phyloP scores from a whole-genome alignment of 2,797 vertebrate species.

The Glyptemys insculpta region DNA sequence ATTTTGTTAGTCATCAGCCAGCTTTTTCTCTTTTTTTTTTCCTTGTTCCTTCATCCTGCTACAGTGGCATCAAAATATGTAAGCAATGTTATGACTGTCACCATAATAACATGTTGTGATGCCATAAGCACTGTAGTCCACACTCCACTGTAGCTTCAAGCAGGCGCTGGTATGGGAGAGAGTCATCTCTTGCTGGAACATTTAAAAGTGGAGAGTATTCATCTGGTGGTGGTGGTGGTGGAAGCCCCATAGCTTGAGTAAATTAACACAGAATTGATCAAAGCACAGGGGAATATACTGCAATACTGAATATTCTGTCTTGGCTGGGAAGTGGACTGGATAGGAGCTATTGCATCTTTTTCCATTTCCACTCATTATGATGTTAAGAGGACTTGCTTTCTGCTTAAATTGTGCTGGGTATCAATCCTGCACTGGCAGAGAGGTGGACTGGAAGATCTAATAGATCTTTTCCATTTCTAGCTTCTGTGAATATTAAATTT shows the following conservation, averaged over 20 bases:
- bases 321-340: background rate
- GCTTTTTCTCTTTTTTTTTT: background rate
- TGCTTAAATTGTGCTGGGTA: background rate
- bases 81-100: background rate
- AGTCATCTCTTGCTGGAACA: conserved; percentile 4
- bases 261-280: fast-evolving
- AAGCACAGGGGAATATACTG: background rate
- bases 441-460: background rate
- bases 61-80: background rate
- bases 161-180: background rate
- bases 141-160: background rate
- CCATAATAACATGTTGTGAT: background rate
- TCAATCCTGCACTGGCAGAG: background rate
- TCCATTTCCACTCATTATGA: background rate
- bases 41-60: background rate
- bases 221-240: background rate
- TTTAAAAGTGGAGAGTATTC: background rate
- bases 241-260: background rate
- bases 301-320: background rate
- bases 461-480: background rate
- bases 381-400: background rate
- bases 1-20: background rate
- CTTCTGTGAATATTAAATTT: background rate
- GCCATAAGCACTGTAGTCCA: background rate
- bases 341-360: background rate